Base-by-base conservation (phyloP, 2,113 vertebrate species). In the Oreochromis aureus region DNA sequence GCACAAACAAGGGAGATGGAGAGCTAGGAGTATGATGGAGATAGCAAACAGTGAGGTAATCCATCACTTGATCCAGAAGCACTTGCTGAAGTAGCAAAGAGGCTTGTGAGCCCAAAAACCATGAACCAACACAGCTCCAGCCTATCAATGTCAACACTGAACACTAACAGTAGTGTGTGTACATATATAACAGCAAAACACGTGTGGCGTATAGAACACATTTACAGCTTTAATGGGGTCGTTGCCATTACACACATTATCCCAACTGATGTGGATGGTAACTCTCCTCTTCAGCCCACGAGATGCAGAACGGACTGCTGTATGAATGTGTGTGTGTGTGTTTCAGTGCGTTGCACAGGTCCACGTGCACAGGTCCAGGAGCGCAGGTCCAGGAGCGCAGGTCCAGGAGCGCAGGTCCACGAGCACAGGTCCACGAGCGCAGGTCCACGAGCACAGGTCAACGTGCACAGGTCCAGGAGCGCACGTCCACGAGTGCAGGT, bases 41-140 rank as follows among this genome's bases (percentile, higher is more conserved):
- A 94, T 92, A 91, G 93, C 71, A 91, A 66, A 86, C 63, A 83
- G 58, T 84, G 53, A 76, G 76, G 86, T 85, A 87, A 93, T 94
- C 89, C 88, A 94, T 95, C 92, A 95, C 82, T 88, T 86, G 46
- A 71, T 91, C 89, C 90, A 71, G 34, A 84, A 88, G 85, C 90
- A 91, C 89, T 91, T 92, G 89, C 87, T 91, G 82, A 91, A 89
- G 80, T 87, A 79, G 89, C 91, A 90, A 3, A 76, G 61, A 88
- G 59, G 51, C 34, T 44, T 13, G 15, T 71, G 87, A 86, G 82
- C 34, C 55, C 55, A 32, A 63, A 87, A 66, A 69, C 55, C 71
- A 51, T 12, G 71, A 76, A 76, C 44, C 16, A 76, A 32, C 44
- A 32, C 24, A 81, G 32, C 51, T 78, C 58, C 10, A 4, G 46